Evolutionary conservation across 2,113 vertebrate genomes (phyloP).

Genomic region (Sorex fumeus): DNA sequence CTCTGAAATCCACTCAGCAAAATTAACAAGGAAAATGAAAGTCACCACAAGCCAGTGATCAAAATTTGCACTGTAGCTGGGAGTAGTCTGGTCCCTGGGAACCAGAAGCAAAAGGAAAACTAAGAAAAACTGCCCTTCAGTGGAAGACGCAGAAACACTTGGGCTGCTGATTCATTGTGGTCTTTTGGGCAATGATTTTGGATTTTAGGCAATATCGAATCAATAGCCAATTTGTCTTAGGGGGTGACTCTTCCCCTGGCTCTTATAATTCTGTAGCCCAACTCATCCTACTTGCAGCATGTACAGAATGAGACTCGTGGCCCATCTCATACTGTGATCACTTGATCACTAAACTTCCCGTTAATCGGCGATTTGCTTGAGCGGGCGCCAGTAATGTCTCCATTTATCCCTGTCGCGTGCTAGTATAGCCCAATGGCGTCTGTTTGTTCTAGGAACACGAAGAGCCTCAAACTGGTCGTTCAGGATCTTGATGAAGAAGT

Average conservation of each 20-base stretch:
- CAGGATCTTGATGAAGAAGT: too few relatives aligned
- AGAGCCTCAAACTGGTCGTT: too few relatives aligned
- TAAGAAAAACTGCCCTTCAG: neutral
- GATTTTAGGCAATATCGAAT: neutral
- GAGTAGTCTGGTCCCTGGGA: too few relatives aligned
- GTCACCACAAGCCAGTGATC: neutral
- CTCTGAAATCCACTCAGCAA: neutral
- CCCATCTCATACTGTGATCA: accelerated
- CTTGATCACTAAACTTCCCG: too few relatives aligned
- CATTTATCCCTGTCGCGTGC: too few relatives aligned
- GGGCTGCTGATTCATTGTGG: neutral
- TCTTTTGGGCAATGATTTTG: neutral
- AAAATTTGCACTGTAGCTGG: neutral
- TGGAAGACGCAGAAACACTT: neutral
- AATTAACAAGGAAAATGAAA: too few relatives aligned
- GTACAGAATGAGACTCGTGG: neutral
- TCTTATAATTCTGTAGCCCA: too few relatives aligned
- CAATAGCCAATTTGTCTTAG: neutral
- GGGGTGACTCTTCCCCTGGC: accelerated
- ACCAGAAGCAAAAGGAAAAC: neutral
- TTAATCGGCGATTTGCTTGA: too few relatives aligned
- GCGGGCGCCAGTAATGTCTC: too few relatives aligned
- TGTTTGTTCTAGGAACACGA: too few relatives aligned
- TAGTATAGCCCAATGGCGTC: too few relatives aligned
- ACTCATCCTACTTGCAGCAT: neutral